Conservation (phyloP, 2,113 vertebrate genomes). For the Cebidichthys violaceus region DNA sequence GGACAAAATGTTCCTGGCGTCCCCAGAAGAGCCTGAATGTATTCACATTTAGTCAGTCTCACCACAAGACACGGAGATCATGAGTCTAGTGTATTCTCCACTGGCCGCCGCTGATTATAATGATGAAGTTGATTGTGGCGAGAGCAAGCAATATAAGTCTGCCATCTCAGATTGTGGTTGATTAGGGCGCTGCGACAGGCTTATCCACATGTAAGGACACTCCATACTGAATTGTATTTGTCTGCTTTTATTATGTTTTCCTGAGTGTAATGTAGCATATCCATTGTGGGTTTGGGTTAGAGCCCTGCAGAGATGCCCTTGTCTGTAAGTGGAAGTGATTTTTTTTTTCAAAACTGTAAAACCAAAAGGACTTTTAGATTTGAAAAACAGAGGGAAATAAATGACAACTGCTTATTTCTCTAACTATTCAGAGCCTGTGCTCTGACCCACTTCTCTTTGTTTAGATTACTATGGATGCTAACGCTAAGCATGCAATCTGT, state of each 20-base stretch:
- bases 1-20: conserved; percentile 77
- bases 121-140: conserved; percentile 30
- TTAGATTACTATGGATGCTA: conserved; percentile 59
- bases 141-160: conserved; percentile 6
- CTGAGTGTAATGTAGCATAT: conserved; percentile 14
- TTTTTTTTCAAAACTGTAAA: conserved; percentile 19
- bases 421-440: background rate
- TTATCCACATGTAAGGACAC: conserved; percentile 20
- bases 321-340: background rate
- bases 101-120: background rate
- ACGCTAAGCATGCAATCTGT: conserved; percentile 46
- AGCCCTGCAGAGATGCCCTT: background rate
- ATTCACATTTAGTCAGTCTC: conserved; percentile 48
- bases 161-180: conserved; percentile 9
- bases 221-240: conserved; percentile 22
- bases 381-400: conserved; percentile 12
- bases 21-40: conserved; percentile 33
- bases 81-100: conserved; percentile 13
- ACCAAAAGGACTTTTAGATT: background rate
- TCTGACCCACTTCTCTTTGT: conserved; percentile 68
- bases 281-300: conserved; percentile 3
- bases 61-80: conserved; percentile 10
- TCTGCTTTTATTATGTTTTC: conserved; percentile 36
- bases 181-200: background rate
- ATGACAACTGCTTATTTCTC: background rate